phyloP scores from a whole-genome alignment of 2,113 vertebrate species.

The Rhynchomys soricoides region DNA sequence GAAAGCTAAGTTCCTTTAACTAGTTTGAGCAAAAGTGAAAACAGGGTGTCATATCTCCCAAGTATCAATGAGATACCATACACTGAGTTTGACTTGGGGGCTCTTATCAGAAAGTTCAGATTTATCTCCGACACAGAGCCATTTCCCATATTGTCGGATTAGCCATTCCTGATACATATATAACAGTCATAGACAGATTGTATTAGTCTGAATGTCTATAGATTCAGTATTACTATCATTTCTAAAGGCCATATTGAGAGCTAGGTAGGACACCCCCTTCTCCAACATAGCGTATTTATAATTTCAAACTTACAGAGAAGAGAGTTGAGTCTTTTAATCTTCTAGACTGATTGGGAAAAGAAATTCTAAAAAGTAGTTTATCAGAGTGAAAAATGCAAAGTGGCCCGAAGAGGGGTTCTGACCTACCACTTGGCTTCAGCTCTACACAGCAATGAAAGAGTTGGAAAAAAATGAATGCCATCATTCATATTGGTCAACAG shows the following conservation, averaged over 20 bases:
- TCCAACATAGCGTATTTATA: constrained; percentile 5
- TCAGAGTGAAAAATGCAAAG: constrained; percentile 41
- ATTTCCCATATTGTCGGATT: not conserved
- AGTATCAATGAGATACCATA: not conserved
- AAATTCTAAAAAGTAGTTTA: constrained; percentile 34
- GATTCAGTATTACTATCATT: not conserved
- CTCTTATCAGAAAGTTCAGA: not conserved
- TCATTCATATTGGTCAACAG: constrained; percentile 73
- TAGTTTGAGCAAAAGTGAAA: not conserved
- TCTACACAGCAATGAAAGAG: constrained; percentile 64
- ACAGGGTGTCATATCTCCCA: not conserved
- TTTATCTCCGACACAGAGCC: not conserved
- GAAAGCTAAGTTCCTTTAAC: constrained; percentile 28
- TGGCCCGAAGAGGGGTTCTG: constrained; percentile 40
- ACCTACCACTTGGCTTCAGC: constrained; percentile 26
- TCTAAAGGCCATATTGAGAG: constrained; percentile 47
- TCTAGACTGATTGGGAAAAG: not conserved
- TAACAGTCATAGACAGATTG: not conserved
- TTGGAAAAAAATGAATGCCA: constrained; percentile 64
- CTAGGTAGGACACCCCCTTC: not conserved
- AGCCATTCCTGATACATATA: not conserved
- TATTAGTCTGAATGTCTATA: not conserved
- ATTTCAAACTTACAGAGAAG: constrained; percentile 31
- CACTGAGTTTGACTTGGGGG: not conserved
- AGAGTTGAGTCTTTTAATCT: constrained; percentile 9